phyloP scores from a whole-genome alignment of 2,113 vertebrate species.

The Paradisaea rubra region DNA sequence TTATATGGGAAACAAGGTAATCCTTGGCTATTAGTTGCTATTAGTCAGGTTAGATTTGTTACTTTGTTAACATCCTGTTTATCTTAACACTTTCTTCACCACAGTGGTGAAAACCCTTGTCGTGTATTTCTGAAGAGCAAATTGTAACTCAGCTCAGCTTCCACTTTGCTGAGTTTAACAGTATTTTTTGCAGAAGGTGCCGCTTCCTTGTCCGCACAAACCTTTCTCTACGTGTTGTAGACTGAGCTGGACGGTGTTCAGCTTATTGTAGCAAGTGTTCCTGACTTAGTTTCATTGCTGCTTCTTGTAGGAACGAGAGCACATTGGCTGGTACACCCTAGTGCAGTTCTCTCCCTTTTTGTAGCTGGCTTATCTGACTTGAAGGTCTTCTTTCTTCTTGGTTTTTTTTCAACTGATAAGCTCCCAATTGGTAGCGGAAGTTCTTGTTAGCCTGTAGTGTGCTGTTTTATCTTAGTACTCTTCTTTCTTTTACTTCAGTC shows the following conservation, averaged over 20 bases:
- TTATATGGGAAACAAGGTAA: neutral
- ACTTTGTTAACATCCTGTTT: neutral
- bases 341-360: neutral
- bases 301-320: neutral
- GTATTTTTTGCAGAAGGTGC: neutral
- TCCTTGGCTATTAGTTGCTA: neutral
- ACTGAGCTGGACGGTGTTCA: neutral
- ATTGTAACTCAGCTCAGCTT: neutral
- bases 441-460: neutral
- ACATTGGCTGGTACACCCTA: fast-evolving
- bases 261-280: neutral
- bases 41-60: neutral
- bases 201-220: neutral
- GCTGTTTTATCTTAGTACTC: neutral
- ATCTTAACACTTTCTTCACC: neutral
- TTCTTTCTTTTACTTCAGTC: neutral
- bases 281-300: neutral
- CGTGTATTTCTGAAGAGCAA: neutral
- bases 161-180: neutral
- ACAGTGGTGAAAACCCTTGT: no score
- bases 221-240: neutral
- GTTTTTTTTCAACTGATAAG: neutral
- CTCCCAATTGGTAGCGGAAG: neutral
- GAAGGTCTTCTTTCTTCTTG: neutral
- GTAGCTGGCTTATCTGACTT: neutral